Evolutionary conservation across 1,140 invertebrate genomes (phyloP).

Genomic region (Catajapyx aquilonaris): DNA sequence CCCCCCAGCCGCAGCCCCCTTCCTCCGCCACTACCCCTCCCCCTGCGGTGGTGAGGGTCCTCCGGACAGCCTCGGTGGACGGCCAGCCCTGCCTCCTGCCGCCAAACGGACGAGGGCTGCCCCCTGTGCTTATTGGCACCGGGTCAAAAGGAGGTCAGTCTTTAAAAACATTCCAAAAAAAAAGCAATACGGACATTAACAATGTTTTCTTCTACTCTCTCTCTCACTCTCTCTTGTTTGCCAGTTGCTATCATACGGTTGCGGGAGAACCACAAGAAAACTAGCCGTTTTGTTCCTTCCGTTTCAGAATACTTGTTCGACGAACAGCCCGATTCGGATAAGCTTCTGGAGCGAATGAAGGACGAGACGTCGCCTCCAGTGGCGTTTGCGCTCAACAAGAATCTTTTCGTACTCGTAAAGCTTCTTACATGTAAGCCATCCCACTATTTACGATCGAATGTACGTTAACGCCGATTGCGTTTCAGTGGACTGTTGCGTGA

Average conservation of each 20-base stretch:
- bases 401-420: constrained; percentile 55
- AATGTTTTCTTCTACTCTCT: too few species aligned
- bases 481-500: constrained; percentile 62
- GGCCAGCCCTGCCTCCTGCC: constrained; percentile 15
- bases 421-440: constrained; percentile 46
- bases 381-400: constrained; percentile 56
- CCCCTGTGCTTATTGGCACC: constrained; percentile 13
- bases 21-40: neutral
- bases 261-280: too few species aligned
- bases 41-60: constrained; percentile 7
- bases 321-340: constrained; percentile 15
- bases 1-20: too few species aligned
- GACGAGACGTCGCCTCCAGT: constrained; percentile 29
- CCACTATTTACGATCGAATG: constrained; percentile 2
- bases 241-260: too few species aligned
- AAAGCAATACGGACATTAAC: too few species aligned
- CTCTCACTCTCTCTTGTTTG: too few species aligned
- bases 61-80: constrained; percentile 8
- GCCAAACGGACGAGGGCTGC: constrained; percentile 18
- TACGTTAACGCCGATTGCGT: constrained; percentile 5
- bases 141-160: constrained; percentile 14
- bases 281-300: constrained; percentile 4
- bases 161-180: too few species aligned
- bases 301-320: constrained; percentile 11
- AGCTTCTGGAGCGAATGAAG: constrained; percentile 15